Evolutionary conservation across 2,797 vertebrate species (phyloP).

Genomic region (Cygnus olor): DNA sequence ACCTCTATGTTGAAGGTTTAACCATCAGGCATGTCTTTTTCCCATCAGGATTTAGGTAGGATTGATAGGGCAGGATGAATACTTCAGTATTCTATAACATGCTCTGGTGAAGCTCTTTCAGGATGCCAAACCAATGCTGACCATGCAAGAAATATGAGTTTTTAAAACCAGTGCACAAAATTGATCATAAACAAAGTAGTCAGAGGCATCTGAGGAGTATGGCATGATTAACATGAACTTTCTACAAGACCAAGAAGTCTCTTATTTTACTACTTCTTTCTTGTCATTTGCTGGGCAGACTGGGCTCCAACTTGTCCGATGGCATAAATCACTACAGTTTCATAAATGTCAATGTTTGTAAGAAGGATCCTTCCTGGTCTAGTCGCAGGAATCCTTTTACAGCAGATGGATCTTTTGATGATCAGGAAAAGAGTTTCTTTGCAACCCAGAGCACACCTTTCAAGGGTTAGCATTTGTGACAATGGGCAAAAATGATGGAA

Average conservation of each 20-base stretch:
- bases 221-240: background rate
- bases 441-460: background rate
- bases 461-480: background rate
- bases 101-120: background rate
- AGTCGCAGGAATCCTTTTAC: background rate
- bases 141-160: background rate
- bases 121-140: background rate
- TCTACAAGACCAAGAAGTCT: background rate
- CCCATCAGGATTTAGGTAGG: background rate
- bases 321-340: background rate
- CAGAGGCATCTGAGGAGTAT: background rate
- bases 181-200: background rate
- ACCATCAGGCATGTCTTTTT: background rate
- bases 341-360: background rate
- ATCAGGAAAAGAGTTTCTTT: background rate
- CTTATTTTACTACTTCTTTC: background rate
- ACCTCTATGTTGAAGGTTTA: background rate
- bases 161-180: background rate
- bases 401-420: background rate
- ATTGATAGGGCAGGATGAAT: background rate
- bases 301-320: background rate
- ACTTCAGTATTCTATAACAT: background rate
- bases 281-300: background rate
- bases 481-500: background rate
- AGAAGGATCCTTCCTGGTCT: background rate